Evolutionary conservation across 2,797 vertebrate species (phyloP), one percentile per base, ranked within the genome.

Genomic region (Sphenodon punctatus): DNA sequence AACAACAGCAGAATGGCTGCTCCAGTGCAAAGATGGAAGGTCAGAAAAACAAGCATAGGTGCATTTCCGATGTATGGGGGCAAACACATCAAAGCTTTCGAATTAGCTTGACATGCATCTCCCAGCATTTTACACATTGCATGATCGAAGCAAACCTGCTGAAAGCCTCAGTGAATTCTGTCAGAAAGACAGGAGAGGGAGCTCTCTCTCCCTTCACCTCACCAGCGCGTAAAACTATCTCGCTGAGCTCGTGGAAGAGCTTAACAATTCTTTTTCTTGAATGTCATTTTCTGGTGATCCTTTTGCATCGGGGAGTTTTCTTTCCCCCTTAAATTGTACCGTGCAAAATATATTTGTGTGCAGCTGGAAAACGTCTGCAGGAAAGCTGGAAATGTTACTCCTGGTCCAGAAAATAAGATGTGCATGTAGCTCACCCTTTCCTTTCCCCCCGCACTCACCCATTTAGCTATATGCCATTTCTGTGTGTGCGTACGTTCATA

Each of bases 171-270:
- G 69, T 38, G 67, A 90, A 88, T 95, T 92, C 78, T 91, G 64
- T 42, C 71, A 91, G 85, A 9, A 78, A 84, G 85, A 92, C 96
- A 95, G 95, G 86, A 96, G 95, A 94, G 93, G 96, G 95, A 95
- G 95, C 96, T 95, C 81, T 94, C 96, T 95, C 81, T 94, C 70
- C 67, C 86, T 93, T 94, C 89, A 87, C 92, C 75, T 70, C 88
- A 79, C 32, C 61, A 30, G 22, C 42, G 34, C 67, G 67, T 23
- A 20, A 88, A 64, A 23, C 46, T 75, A 42, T 87, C 78, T 83
- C 75, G 34, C 79, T 80, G 58, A 80, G 23, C 23, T 22, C 4
- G n/a, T n/a, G n/a, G n/a, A n/a, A n/a, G n/a, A n/a, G n/a, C n/a
- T n/a, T n/a, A n/a, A n/a, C 51, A 58, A 58, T 49, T 75, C 82